A percentile compares a stretch with the other conserved stretches of the same genome.
Conservation (phyloP, 53 echinoderm and acorn worm species). For the Echinometra lucunter region DNA sequence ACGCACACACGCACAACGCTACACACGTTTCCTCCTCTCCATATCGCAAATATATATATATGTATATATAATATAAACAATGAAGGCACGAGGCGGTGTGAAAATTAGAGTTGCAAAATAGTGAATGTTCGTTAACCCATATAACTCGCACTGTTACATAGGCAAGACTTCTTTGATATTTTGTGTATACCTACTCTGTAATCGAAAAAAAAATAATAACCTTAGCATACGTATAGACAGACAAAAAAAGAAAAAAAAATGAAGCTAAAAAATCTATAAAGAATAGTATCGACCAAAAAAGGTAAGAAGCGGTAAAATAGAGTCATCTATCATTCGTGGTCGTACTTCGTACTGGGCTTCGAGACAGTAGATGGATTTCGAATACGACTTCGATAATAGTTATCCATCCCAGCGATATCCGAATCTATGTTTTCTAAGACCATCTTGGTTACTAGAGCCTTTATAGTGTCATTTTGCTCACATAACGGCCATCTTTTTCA, state of each 20-base stretch:
- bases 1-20: not conserved
- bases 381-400: not conserved
- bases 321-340: not conserved
- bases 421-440: not conserved
- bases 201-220: not conserved
- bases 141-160: slow-evolving; percentile 32
- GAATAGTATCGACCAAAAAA: not conserved
- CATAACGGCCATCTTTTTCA: not conserved
- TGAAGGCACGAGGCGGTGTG: slow-evolving; percentile 61
- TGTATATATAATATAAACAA: slow-evolving; percentile 59
- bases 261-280: too few relatives aligned
- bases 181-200: not conserved
- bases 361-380: not conserved
- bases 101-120: slow-evolving; percentile 58
- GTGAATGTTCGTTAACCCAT: not conserved
- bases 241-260: too few relatives aligned
- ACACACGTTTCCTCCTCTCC: not conserved
- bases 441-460: not conserved
- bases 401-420: not conserved
- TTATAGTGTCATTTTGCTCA: not conserved
- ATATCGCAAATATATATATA: slow-evolving; percentile 56
- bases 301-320: not conserved
- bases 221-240: not conserved
- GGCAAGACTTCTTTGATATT: slow-evolving; percentile 40
- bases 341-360: not conserved